These are phyloP conservation scores for Delphinus delphis DNA, from an alignment of 2,113 vertebrate genomes.

Conservation along the genomic window DNA sequence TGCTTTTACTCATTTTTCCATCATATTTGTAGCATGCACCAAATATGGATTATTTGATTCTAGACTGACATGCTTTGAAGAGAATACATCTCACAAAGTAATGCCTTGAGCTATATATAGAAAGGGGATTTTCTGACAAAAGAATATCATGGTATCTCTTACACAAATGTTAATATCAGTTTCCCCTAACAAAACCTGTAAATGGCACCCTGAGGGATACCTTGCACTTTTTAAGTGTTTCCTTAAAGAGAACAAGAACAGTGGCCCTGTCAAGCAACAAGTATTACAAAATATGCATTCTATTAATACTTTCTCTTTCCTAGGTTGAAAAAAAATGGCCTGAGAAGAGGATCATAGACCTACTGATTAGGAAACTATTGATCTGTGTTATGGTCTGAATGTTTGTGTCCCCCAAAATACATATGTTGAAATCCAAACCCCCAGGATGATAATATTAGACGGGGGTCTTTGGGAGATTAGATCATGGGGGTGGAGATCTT, in stretches of 20 bases:
- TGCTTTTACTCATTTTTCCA: background rate
- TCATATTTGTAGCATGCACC: background rate
- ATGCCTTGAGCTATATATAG: constrained; percentile 44
- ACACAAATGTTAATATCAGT: constrained; percentile 50
- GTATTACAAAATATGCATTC: background rate
- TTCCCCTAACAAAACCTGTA: constrained; percentile 47
- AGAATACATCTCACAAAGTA: background rate
- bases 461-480: background rate
- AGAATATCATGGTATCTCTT: constrained; percentile 36
- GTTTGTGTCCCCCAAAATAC: background rate
- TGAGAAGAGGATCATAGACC: background rate
- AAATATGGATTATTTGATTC: constrained; percentile 46
- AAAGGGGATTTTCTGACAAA: constrained; percentile 52
- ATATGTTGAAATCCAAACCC: background rate
- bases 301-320: background rate
- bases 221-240: background rate
- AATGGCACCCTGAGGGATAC: background rate
- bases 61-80: background rate
- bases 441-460: background rate
- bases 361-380: background rate
- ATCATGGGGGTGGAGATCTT: background rate
- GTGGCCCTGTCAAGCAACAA: background rate
- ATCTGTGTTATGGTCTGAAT: background rate
- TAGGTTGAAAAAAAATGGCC: background rate
- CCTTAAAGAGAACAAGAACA: background rate